Evolutionary conservation across 35 echinoderm and acorn worm species (phyloP), one percentile per base, ranked within the genome.

Genomic region (Eucidaris tribuloides): DNA sequence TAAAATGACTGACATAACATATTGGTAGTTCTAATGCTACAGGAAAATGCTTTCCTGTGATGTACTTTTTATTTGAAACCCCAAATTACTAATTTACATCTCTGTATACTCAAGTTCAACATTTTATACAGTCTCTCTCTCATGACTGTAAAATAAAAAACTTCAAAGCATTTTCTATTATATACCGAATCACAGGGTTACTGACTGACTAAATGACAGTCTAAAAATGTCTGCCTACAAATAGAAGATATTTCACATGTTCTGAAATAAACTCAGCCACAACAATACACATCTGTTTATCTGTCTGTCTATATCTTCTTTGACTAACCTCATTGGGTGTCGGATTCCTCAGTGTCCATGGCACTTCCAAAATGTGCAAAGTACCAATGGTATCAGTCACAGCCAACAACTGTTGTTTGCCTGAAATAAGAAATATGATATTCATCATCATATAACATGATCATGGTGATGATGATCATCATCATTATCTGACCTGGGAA

Each of bases 381-480:
- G 96, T 99, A 24, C 96, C 96, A 29, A 99, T 87, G 57, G 70
- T 99, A 72, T 99, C 96, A 59, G 90, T 85, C 18, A 99, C 90
- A 33, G 83, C 96, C 23, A 99, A 22, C 19, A 93, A 80, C 65
- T 99, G 96, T 39, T 99, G 96, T 58, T 99, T 99, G 22, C 71
- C 96, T 99, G 62, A 18, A 76, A 37, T 78, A 24, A 14, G 45
- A 61, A 32, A 83, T 5, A 84, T 32, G 46, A 59, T 4, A 81
- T 59, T 57, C 38, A 78, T 11, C 28, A 4, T 2, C 18, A 3
- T 31, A 33, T 19, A 72, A 32, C 6, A 7, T 72, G 4, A 11
- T 20, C n/a, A n/a, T n/a, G n/a, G n/a, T n/a, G n/a, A n/a, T n/a
- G n/a, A n/a, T n/a, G n/a, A n/a, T n/a, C n/a, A n/a, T n/a, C n/a